Conservation (phyloP, 2,888 invertebrate genomes). For the Heliconius aoede region DNA sequence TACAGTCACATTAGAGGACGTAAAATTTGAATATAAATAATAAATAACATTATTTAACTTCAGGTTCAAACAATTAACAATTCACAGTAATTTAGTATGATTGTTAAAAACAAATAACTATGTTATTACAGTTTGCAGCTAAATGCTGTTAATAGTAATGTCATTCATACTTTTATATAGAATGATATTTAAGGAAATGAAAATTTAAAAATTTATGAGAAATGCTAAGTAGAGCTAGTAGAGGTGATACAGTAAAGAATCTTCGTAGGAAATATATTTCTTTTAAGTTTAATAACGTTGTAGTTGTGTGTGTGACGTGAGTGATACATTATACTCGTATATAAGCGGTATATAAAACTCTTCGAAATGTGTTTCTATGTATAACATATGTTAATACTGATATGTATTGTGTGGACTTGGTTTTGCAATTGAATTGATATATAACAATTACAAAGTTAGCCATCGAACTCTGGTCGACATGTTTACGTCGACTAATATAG, state of each 20-base stretch:
- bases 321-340: no score
- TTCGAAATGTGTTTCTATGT: constrained; percentile 7
- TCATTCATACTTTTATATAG: constrained; percentile 4
- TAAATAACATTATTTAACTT: no score
- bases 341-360: constrained; percentile 7
- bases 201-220: neutral
- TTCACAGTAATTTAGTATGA: neutral
- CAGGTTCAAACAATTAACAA: no score
- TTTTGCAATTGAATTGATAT: neutral
- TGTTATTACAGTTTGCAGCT: constrained; percentile 47
- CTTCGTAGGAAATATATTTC: neutral
- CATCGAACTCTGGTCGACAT: neutral
- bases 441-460: neutral
- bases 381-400: constrained; percentile 11
- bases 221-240: neutral
- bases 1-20: no score
- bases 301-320: no score
- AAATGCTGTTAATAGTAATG: constrained; percentile 40
- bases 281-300: neutral
- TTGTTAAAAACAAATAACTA: neutral
- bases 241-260: neutral
- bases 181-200: neutral
- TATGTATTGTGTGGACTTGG: constrained; percentile 32
- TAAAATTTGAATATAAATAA: no score
- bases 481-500: neutral